Base-by-base conservation (phyloP, 92 coral and sea anemone genomes). In the Zoanthus solanderi region DNA sequence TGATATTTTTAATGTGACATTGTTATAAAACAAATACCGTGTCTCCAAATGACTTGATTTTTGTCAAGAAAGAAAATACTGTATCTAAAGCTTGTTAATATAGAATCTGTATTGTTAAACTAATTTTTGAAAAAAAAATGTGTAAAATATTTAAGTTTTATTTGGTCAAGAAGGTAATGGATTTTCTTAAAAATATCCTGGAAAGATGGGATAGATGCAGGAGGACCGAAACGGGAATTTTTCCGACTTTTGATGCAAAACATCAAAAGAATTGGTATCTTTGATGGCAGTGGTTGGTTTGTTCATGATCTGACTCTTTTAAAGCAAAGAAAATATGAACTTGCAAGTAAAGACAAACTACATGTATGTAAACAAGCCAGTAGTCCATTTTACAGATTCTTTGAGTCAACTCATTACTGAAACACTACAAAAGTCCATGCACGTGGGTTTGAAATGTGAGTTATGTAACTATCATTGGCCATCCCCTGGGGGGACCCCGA, bases 291-390 rank as follows among this genome's bases (percentile, higher is more conserved):
- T 65, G 71, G 29, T 65, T 12, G 71, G 71, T 23, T 65, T 65
- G 71, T 23, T 65, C 71, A 65, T 65, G 32, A 65, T 65, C 71
- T 65, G 28, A 65, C 71, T 65, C 71, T 65, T 65, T 16, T 65
- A 65, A 65, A 65, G 28, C 71, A 12, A 65, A 16, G 71, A 16
- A 65, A 65, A 65, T 65, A 65, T 65, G 71, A 65, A 65, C 71
- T 65, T 65, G 71, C 71, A 65, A 28, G 60, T 54, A 54, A 54
- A 54, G 9, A 15, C 15, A 15, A 54, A 54, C 60, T 58, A 58
- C 66, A 15, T 17, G 66, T 58, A 16, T 58, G 66, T 58, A 11
- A 11, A 50, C 10, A 50, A 7, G 56, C 12, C 10, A 7, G 56
- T 50, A 11, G 9, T 7, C 56, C 10, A 1, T 50, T 37, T 37